Evolutionary conservation across 2,888 invertebrate genomes (phyloP), one percentile per base, ranked within the genome.

Genomic region (Thumatha senex): DNA sequence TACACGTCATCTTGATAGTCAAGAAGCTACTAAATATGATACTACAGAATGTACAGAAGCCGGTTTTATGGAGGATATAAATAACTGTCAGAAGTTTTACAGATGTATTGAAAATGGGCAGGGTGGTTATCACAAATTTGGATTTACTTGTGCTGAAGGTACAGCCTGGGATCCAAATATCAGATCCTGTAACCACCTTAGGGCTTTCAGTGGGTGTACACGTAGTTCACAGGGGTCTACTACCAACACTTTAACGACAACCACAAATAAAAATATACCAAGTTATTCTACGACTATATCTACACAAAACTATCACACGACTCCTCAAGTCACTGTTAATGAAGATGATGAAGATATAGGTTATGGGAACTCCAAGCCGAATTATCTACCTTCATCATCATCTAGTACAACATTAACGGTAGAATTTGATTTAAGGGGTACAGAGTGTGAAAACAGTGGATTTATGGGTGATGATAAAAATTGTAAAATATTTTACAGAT

Each of bases 401-500:
- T 60, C 70, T 12, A 55, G 47, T 33, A 50, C 62, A 4, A 43
- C 51, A 35, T 39, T 41, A 45, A 24, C 60, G n/a, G 48, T 45
- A n/a, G 47, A 53, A 36, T 36, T 36, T 4, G 46, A 52, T 9
- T 41, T 46, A 0, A 54, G 30, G 29, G 43, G 31, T 39, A 48
- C 18, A 11, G 54, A 68, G 46, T 94, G 94, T 63, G 76, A 72
- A 7, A 68, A 77, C 36, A 93, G 93, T 66, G 76, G 94, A 18
- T 95, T 93, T 70, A 93, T 93, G 78, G 89, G 93, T 1, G 92
- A 94, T 74, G 88, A 90, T n/a, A 86, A 86, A 14, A 67, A 89
- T 48, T 95, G 95, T 61, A 89, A 92, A 35, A 93, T 93, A 69
- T 95, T 95, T 76, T 94, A 94, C 70, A 91, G 95, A n/a, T 95